A percentile compares a stretch with the other conserved stretches of the same genome.
Conservation (phyloP, 2,797 vertebrate genomes). For the Synanceia verrucosa region DNA sequence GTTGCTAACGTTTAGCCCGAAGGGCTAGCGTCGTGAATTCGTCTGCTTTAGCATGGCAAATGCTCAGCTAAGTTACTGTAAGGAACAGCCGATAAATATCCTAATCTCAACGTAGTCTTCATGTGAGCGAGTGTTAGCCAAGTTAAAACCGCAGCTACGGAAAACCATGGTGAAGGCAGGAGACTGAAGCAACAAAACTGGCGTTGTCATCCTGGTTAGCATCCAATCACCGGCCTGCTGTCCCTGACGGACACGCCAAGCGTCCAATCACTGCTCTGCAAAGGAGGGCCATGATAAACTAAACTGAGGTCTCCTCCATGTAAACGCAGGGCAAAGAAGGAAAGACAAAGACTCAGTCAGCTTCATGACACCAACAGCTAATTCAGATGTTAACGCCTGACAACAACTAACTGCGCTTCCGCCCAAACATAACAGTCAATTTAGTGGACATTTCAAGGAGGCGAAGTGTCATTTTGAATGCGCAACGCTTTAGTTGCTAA, state of each 20-base stretch:
- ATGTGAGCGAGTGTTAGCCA: conserved; percentile 41
- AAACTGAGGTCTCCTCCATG: conserved; percentile 75
- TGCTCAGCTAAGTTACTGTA: not conserved
- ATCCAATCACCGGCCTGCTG: conserved; percentile 74
- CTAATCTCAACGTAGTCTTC: conserved; percentile 4
- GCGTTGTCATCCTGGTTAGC: conserved; percentile 73
- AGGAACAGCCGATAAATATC: not conserved
- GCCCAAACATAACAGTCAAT: not conserved
- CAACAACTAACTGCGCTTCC: not conserved
- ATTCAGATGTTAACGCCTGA: not conserved
- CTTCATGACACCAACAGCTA: not conserved
- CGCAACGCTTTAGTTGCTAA: conserved; percentile 76
- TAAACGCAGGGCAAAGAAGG: conserved; percentile 76
- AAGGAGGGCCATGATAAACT: conserved; percentile 70
- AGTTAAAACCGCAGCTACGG: conserved; percentile 56
- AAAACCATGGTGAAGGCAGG: conserved; percentile 79
- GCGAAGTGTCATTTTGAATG: conserved; percentile 66
- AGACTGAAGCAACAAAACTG: conserved; percentile 74
- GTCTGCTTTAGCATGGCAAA: not conserved
- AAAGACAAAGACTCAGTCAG: conserved; percentile 79
- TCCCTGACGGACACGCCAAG: conserved; percentile 54
- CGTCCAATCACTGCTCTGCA: conserved; percentile 63
- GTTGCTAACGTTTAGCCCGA: conserved; percentile 19
- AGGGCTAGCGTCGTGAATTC: not conserved
- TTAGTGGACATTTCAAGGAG: not conserved